Conservation (phyloP, 23 tunicate species). For the Aplidium turbinatum region DNA sequence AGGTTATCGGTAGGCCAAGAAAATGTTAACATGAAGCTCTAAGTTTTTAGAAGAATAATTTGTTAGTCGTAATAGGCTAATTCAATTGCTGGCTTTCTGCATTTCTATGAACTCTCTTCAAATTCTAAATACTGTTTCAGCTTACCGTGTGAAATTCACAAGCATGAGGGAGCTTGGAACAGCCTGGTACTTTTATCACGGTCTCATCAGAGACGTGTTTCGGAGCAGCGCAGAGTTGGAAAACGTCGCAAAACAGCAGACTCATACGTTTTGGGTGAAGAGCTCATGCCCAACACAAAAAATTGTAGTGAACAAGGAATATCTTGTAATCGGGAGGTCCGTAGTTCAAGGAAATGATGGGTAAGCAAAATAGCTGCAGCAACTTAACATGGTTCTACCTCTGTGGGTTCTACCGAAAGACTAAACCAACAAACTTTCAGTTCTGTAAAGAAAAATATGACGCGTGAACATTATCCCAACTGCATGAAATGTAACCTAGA, state of each 20-base stretch:
- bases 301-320: conserved; percentile 36
- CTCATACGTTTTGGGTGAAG: conserved; percentile 51
- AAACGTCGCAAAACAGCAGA: neutral
- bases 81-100: too few species aligned
- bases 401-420: too few species aligned
- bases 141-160: neutral
- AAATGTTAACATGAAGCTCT: too few species aligned
- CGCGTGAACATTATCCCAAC: too few species aligned
- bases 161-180: neutral
- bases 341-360: conserved; percentile 47
- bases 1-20: too few species aligned
- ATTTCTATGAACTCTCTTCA: neutral
- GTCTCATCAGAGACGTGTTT: neutral
- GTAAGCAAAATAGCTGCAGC: conserved; percentile 30
- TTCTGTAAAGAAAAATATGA: too few species aligned
- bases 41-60: neutral
- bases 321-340: conserved; percentile 40
- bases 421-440: too few species aligned
- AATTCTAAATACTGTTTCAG: neutral
- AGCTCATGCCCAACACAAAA: conserved; percentile 7
- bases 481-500: too few species aligned
- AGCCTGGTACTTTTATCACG: conserved; percentile 7
- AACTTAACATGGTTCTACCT: neutral
- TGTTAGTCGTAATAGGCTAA: too few species aligned
- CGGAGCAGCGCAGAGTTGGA: neutral